phyloP scores from a whole-genome alignment of 1,140 invertebrate species.

The Brevipalpus yothersi region DNA sequence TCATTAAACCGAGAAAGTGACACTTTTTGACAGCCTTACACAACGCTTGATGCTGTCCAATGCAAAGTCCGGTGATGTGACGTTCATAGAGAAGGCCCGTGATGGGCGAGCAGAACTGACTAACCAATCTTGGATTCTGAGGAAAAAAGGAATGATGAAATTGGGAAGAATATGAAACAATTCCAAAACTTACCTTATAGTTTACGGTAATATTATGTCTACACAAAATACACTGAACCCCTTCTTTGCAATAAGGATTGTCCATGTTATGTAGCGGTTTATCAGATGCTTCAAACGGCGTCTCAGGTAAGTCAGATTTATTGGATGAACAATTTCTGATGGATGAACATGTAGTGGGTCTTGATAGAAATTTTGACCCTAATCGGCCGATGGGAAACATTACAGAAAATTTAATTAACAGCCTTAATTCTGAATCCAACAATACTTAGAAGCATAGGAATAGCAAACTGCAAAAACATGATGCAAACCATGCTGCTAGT shows the following conservation, averaged over 20 bases:
- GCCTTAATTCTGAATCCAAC: too few species aligned
- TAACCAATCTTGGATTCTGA: slow-evolving; percentile 60
- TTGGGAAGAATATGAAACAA: not conserved
- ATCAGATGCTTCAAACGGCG: too few species aligned
- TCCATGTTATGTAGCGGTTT: slow-evolving; percentile 24
- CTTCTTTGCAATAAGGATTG: slow-evolving; percentile 58
- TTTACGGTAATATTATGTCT: slow-evolving; percentile 50
- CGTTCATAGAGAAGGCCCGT: slow-evolving; percentile 70
- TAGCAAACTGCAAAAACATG: too few species aligned
- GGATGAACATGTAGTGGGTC: too few species aligned
- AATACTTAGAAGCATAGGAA: too few species aligned
- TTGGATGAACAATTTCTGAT: too few species aligned
- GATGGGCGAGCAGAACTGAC: slow-evolving; percentile 80
- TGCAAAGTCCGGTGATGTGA: slow-evolving; percentile 67
- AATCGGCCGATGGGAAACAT: too few species aligned
- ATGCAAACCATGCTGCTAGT: too few species aligned
- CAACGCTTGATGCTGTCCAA: slow-evolving; percentile 39
- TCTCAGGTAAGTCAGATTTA: too few species aligned
- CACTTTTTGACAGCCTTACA: slow-evolving; percentile 43
- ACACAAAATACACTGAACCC: slow-evolving; percentile 54
- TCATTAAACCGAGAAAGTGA: slow-evolving; percentile 29
- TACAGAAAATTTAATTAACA: too few species aligned
- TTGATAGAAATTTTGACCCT: too few species aligned
- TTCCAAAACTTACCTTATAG: slow-evolving; percentile 33
- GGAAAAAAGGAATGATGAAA: not conserved